phyloP scores from a whole-genome alignment of 1,140 invertebrate genomes.

The Plutomurus gul region DNA sequence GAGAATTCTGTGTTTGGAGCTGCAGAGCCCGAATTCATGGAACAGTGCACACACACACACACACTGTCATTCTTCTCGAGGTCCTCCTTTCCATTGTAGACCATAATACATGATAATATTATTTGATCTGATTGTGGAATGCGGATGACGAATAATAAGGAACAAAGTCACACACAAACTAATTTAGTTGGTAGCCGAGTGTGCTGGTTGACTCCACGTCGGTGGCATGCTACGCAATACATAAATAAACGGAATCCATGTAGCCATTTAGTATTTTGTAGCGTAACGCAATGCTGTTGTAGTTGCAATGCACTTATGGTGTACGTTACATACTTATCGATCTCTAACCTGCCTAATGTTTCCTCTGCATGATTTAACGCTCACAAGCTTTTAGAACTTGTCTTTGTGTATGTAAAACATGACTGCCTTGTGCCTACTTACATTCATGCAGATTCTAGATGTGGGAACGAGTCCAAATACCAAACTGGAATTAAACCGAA shows the following conservation, averaged over 20 bases:
- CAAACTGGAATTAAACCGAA: too few species aligned
- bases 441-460: too few species aligned
- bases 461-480: too few species aligned
- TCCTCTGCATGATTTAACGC: constrained; percentile 13
- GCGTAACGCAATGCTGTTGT: not conserved
- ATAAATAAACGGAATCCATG: not conserved
- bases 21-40: not conserved
- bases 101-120: not conserved
- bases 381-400: too few species aligned
- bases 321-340: constrained; percentile 1
- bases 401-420: too few species aligned
- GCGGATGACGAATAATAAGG: not conserved
- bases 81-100: not conserved
- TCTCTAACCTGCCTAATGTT: not conserved
- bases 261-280: not conserved
- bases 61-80: not conserved
- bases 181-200: not conserved
- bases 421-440: too few species aligned
- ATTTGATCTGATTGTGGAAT: not conserved
- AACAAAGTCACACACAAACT: not conserved
- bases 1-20: not conserved
- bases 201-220: not conserved
- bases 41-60: not conserved
- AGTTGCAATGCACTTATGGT: not conserved
- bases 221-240: not conserved